Conservation (phyloP, 1,140 invertebrate species). For the Leptinotarsa lineolata region DNA sequence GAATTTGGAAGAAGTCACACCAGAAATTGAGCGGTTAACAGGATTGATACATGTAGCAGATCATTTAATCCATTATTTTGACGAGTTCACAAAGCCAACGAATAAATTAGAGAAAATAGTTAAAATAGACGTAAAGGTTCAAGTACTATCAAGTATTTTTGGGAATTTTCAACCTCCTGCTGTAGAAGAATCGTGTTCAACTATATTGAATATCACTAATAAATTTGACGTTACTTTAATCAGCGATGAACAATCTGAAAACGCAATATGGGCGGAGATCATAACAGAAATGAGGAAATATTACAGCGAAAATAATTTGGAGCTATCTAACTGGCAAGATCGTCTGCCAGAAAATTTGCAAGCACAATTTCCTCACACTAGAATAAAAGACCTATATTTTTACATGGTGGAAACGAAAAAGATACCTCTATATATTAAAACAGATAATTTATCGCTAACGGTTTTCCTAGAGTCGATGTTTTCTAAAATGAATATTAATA, state of each 20-base stretch:
- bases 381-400: conserved; percentile 1
- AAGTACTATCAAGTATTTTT: neutral
- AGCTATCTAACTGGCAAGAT: neutral
- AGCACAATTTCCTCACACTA: neutral
- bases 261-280: neutral
- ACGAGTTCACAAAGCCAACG: neutral
- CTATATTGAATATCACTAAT: neutral
- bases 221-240: conserved; percentile 14
- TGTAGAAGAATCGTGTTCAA: neutral
- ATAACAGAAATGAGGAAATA: neutral
- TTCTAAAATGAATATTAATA: neutral
- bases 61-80: conserved; percentile 8
- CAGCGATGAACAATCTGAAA: neutral
- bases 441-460: neutral
- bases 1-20: neutral
- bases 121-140: neutral
- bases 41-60: neutral
- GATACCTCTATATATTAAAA: conserved; percentile 12
- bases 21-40: neutral
- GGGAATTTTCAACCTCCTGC: neutral
- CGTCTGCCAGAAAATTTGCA: neutral
- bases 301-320: neutral
- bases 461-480: neutral
- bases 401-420: neutral
- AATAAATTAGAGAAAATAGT: neutral